These are phyloP conservation scores for Benitochromis conjunctus DNA, from an alignment of 2,113 vertebrate genomes.

Conservation along the genomic window DNA sequence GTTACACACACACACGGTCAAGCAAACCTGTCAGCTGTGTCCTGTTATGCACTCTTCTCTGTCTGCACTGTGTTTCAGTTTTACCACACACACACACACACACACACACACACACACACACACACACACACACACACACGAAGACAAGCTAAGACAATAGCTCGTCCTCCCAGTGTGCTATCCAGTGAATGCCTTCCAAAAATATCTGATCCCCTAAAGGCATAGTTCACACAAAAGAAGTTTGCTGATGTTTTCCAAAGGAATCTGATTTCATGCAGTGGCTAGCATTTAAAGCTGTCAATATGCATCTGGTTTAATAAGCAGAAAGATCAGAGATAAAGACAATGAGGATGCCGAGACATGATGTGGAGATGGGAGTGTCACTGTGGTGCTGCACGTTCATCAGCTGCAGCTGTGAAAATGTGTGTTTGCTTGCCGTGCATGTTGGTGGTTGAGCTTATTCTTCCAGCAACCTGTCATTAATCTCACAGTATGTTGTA, in stretches of 20 bases:
- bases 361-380: not conserved
- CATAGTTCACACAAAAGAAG: not conserved
- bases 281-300: not conserved
- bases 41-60: not conserved
- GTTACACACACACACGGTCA: not conserved
- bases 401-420: not conserved
- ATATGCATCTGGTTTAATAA: not conserved
- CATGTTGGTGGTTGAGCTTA: not conserved
- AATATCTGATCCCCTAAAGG: slow-evolving; percentile 15
- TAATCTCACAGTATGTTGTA: slow-evolving; percentile 35
- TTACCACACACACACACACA: not conserved
- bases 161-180: slow-evolving; percentile 25
- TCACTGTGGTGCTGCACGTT: not conserved
- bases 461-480: not conserved
- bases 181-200: slow-evolving; percentile 46
- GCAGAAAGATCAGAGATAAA: not conserved
- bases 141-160: slow-evolving; percentile 18
- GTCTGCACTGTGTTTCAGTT: not conserved
- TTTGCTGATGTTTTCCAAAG: not conserved
- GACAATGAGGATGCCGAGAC: too few species aligned
- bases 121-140: not conserved
- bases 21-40: not conserved
- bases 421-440: not conserved
- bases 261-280: not conserved
- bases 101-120: not conserved